These are phyloP conservation scores for Drosophila kanekoi DNA, from an alignment of 2,888 invertebrate genomes.

Conservation along the genomic window DNA sequence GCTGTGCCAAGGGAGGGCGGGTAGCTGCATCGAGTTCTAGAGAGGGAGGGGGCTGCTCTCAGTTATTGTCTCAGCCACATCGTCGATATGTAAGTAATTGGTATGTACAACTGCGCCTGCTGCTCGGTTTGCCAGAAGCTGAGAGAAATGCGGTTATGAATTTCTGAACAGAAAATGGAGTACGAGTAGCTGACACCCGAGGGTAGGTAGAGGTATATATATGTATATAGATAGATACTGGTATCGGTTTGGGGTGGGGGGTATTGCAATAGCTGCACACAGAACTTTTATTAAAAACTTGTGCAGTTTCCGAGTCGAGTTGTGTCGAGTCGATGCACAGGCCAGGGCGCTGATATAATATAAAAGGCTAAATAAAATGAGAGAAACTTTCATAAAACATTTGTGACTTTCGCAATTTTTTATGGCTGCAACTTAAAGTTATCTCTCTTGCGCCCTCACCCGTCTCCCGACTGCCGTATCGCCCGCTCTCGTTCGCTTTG, in stretches of 20 bases:
- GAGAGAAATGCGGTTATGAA: slow-evolving; percentile 73
- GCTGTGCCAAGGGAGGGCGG: slow-evolving; percentile 28
- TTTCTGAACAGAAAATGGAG: slow-evolving; percentile 60
- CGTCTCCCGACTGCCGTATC: neutral
- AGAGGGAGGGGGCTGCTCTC: slow-evolving; percentile 10
- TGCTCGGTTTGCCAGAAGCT: slow-evolving; percentile 44
- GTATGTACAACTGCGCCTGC: slow-evolving; percentile 75
- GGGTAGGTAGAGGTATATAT: neutral
- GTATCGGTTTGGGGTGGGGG: neutral
- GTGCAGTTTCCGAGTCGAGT: slow-evolving; percentile 51
- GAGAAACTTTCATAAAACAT: slow-evolving; percentile 77
- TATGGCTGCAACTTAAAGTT: slow-evolving; percentile 66
- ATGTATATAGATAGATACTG: too few relatives aligned
- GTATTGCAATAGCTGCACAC: slow-evolving; percentile 50
- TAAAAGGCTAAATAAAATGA: slow-evolving; percentile 69
- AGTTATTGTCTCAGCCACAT: slow-evolving; percentile 65
- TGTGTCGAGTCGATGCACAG: slow-evolving; percentile 38
- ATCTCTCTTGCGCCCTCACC: neutral
- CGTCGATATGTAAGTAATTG: slow-evolving; percentile 77
- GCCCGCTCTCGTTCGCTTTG: slow-evolving; percentile 3
- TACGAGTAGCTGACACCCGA: slow-evolving; percentile 29
- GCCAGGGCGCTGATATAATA: slow-evolving; percentile 31
- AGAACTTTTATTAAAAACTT: slow-evolving; percentile 74
- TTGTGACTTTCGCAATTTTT: slow-evolving; percentile 75
- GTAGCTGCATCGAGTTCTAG: too few relatives aligned